Base-by-base conservation (phyloP, 2,113 vertebrate genomes). In the Delphinus delphis region DNA sequence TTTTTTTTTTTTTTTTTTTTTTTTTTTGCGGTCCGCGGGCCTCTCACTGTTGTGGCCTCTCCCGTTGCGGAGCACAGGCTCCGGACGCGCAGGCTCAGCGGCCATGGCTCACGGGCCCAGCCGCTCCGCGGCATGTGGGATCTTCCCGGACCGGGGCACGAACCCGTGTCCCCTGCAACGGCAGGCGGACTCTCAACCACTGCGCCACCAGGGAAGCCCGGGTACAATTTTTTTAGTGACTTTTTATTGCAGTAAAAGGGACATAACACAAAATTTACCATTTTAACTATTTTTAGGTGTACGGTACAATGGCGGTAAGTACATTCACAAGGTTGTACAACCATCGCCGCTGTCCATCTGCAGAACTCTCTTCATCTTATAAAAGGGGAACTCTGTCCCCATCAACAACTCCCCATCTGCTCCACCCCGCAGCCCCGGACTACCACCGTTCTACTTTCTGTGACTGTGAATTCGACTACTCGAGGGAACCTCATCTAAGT, bases 321-420 rank as follows among this genome's bases (percentile, higher is more conserved):
- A 36, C 25, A 28, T 9, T 28, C 26, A 1, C 90, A 3, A 2
- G 33, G 18, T 18, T 41, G 14, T 18, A 7, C 23, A 26, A 8
- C 25, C 17, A 0, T 15, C 26, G 15, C n/a, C 68, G 60, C 31
- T 10, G 0, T 50, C 14, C 47, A 1, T 12, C 14, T 23, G 87
- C 84, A 5, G n/a, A 68, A 36, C 44, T 15, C 38, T 33, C 33
- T 13, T 31, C 15, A 8, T 38, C n/a, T 20, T 55, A 47, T 58
- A 41, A 25, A 77, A 50, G 79, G 76, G 67, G 70, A 95, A 38
- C 38, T 50, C 67, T 23, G 5, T 5, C 3, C 65, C 80, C 15
- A 0, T 26, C 6, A 15, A 14, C 25, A n/a, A 38, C 62, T 44
- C 21, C 41, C 1, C 0, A 0, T 21, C 0, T 2, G 18, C 13